Percentiles rank a stretch among this genome's conserved stretches.
Evolutionary conservation across 2,888 invertebrate species (phyloP).

Genomic region (Brachycybe producta): DNA sequence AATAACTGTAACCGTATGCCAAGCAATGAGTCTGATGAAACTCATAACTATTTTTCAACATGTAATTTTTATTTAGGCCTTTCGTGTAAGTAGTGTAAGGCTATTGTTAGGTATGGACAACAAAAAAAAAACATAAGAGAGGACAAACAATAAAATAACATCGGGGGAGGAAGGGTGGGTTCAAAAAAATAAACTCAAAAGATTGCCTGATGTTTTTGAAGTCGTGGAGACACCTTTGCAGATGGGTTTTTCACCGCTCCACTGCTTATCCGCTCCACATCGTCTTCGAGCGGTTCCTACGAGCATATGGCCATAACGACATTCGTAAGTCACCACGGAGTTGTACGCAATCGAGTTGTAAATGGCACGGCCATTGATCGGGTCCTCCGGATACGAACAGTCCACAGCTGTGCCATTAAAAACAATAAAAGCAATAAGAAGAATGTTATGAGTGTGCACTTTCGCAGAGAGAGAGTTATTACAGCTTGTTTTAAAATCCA

Average conservation of each 20-base stretch:
- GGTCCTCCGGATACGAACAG: constrained; percentile 82
- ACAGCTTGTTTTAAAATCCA: too few relatives aligned
- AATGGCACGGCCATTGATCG: constrained; percentile 80
- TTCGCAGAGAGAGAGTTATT: too few relatives aligned
- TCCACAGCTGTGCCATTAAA: constrained; percentile 68
- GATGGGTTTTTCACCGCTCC: constrained; percentile 80
- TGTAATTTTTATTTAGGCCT: too few relatives aligned
- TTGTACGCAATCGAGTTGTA: constrained; percentile 89
- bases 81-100: too few relatives aligned
- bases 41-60: too few relatives aligned
- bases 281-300: constrained; percentile 78
- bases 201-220: constrained; percentile 10
- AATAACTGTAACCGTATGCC: too few relatives aligned
- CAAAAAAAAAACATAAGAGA: too few relatives aligned
- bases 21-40: too few relatives aligned
- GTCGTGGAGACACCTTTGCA: constrained; percentile 61
- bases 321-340: constrained; percentile 88
- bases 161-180: background rate
- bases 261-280: constrained; percentile 86
- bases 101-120: too few relatives aligned
- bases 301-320: constrained; percentile 83
- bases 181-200: constrained; percentile 16
- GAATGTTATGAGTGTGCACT: too few relatives aligned
- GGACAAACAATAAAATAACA: too few relatives aligned
- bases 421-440: background rate